Base-by-base conservation (phyloP, 2,797 vertebrate genomes). In the Diceros bicornis region DNA sequence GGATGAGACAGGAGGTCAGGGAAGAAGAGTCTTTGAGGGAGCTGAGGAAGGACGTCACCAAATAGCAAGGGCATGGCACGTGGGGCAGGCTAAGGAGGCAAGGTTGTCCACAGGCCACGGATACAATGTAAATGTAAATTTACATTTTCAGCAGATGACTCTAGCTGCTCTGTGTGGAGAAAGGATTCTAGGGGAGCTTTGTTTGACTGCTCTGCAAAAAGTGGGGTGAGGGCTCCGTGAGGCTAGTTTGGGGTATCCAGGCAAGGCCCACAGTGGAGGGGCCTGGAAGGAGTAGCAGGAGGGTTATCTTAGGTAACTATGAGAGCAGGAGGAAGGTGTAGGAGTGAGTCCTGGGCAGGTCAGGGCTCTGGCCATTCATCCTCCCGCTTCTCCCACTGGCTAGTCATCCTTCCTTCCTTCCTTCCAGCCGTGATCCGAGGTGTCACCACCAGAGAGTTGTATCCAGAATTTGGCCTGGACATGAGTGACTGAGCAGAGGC, bases 391-490 rank as follows among this genome's bases (percentile, higher is more conserved):
- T 97, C 88, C 66, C 96, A 79, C 37, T 81, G 29, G 69, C 87
- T 62, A 97, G 88, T 98, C 91, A 59, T 86, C 87, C 98, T 47
- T 97, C 98, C 98, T 98, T 94, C 98, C 87, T 97, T 62, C 89
- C 85, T 94, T 97, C 75, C 97, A 99, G 99, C 99, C 75, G 96
- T 99, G 91, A 98, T 99, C 97, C 99, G 99, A 98, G 99, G 99
- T 52, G 99, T 99, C 98, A 99, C 99, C 98, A 99, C 99, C 86
- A 99, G 99, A 97, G 99, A 99, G 71, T 98, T 99, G 92, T 99
- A 99, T 98, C 98, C 98, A 91, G 99, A 99, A 90, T 99, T 99
- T 75, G 99, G 98, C 79, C 98, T 99, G 97, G 99, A 99, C 59
- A 95, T 99, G 94, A 99, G 99, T 0, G 99, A 99, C 98, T 99